phyloP scores from a whole-genome alignment of 2,797 vertebrate species.

The Podarcis lilfordi region DNA sequence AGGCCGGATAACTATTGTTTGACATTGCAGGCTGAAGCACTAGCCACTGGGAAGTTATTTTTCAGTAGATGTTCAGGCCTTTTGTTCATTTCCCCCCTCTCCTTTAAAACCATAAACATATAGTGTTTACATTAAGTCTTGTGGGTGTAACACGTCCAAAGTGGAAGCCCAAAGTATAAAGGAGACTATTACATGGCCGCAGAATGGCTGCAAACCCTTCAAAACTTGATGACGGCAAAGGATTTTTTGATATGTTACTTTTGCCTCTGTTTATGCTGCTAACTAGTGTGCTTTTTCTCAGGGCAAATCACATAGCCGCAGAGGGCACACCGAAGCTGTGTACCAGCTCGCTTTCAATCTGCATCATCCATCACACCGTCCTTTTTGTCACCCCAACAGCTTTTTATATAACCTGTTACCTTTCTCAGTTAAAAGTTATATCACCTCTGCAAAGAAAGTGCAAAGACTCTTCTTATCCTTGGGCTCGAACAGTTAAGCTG shows the following conservation, averaged over 20 bases:
- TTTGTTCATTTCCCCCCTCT: conserved; percentile 1
- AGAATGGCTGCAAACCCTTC: conserved; percentile 28
- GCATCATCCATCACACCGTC: not conserved
- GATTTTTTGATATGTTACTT: not conserved
- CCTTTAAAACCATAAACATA: not conserved
- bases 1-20: conserved; percentile 26
- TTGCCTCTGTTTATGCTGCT: conserved; percentile 19
- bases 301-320: not conserved
- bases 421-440: conserved; percentile 7
- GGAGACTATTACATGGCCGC: fast-evolving
- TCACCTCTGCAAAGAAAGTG: conserved; percentile 19
- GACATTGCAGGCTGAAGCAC: conserved; percentile 2
- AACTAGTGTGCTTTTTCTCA: not conserved
- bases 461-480: conserved; percentile 27
- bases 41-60: conserved; percentile 6
- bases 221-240: not conserved
- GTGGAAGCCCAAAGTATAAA: not conserved
- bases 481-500: not conserved
- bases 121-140: fast-evolving
- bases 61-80: not conserved
- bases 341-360: conserved; percentile 2
- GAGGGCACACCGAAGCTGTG: not conserved
- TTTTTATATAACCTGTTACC: not conserved
- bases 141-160: not conserved
- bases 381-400: conserved; percentile 13